Conservation (phyloP, 2,888 invertebrate species). For the Phaonia tiefii region DNA sequence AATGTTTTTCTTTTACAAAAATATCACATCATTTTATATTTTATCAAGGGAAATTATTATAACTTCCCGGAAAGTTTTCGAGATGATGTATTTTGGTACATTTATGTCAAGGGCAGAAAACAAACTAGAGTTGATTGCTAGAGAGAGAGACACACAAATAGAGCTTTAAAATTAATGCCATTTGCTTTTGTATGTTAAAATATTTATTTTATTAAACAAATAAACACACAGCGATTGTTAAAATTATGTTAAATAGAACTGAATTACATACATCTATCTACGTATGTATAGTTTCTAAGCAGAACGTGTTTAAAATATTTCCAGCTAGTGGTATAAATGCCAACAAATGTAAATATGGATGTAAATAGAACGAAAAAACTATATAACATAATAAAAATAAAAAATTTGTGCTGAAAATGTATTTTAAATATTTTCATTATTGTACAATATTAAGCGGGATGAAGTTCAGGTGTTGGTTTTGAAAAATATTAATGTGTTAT, state of each 20-base stretch:
- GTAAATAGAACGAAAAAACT: not conserved
- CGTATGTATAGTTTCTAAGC: not conserved
- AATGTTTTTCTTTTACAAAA: constrained; percentile 11
- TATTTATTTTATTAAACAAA: constrained; percentile 23
- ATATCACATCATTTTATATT: constrained; percentile 26
- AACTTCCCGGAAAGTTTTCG: constrained; percentile 6
- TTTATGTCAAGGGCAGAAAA: not conserved
- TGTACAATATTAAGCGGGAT: not conserved
- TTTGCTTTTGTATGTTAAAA: not conserved
- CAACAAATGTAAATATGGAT: not conserved
- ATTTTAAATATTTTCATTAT: not conserved
- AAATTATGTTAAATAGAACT: not conserved
- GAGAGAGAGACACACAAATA: no score
- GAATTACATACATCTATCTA: no score
- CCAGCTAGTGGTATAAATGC: constrained; percentile 16
- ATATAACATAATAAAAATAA: not conserved
- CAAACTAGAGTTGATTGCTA: not conserved
- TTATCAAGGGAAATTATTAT: constrained; percentile 3
- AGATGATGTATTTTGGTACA: constrained; percentile 17
- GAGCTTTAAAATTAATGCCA: constrained; percentile 29
- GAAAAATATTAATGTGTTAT: not conserved
- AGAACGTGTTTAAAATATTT: not conserved
- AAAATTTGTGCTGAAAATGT: constrained; percentile 2
- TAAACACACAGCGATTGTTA: constrained; percentile 11
- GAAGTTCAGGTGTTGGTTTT: not conserved